Evolutionary conservation across 2,113 vertebrate genomes (phyloP), one percentile per base, ranked within the genome.

Genomic region (Motacilla alba): DNA sequence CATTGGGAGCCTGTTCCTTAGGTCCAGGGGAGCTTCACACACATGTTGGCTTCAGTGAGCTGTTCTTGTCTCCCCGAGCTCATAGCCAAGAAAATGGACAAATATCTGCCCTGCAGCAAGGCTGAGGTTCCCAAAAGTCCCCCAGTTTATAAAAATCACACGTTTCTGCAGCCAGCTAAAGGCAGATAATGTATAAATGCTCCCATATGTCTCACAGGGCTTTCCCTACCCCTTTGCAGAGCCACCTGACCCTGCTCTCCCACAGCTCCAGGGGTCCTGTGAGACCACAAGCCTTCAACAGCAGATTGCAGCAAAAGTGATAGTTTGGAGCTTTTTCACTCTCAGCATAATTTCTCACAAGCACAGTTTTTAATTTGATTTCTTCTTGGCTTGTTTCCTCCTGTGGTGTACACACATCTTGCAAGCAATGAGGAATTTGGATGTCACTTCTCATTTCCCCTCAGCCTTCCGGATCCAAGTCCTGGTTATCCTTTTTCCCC

Each of bases 381-480:
- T 93, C 41, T 94, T 93, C 73, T 91, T 90, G 91, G 74, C 93
- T 91, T 93, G 70, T 95, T 95, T 96, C 90, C 82, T 90, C 56
- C 63, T 86, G 67, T 93, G 90, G 89, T 62, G 55, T 91, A 59
- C 24, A 77, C 78, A 63, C 35, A 83, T 96, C 90, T 89, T 92
- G 72, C 88, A 86, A 88, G 92, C 92, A 86, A 88, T 3, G 15
- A 95, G 75, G 91, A 94, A 91, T 94, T 95, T 95, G 93, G 79
- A 97, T 95, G 94, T 96, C 79, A 63, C 33, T 95, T 95, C 91
- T 95, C 75, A 91, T 95, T 97, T 96, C 87, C 94, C 67, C 59
- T 90, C 90, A 67, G 67, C 79, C 52, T 70, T 90, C 68, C 14
- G 1, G 0, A 44, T 89, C 70, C 85, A 94, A 69, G 59, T 62